These are phyloP conservation scores for Fragum whitleyi DNA, from an alignment of 2,888 invertebrate species.

Conservation along the genomic window DNA sequence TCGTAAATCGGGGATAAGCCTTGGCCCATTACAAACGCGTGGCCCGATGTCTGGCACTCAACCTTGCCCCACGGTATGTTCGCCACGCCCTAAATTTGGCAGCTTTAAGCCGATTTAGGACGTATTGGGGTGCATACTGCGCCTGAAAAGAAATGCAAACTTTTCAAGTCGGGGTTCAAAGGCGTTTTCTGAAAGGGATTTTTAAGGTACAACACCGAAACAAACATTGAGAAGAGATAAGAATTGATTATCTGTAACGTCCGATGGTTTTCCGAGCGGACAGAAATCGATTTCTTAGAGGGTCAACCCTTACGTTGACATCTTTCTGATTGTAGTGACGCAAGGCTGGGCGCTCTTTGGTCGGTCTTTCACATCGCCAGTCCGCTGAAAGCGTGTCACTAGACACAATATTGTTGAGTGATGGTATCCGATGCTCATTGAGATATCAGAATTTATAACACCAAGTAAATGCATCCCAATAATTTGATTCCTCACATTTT, in stretches of 20 bases:
- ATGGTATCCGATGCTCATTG: neutral
- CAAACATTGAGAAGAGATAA: neutral
- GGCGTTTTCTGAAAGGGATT: neutral
- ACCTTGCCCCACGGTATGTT: neutral
- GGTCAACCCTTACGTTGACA: constrained; percentile 2
- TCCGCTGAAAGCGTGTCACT: no score
- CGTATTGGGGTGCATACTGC: constrained; percentile 7
- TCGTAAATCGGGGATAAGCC: constrained; percentile 4
- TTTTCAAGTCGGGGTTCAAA: neutral
- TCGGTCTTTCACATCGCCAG: constrained; percentile 8
- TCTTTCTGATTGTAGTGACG: neutral
- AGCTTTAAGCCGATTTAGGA: constrained; percentile 10
- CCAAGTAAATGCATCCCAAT: constrained; percentile 9
- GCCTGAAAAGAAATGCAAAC: neutral
- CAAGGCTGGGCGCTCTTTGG: constrained; percentile 4
- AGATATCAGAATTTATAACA: neutral
- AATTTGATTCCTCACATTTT: constrained; percentile 8
- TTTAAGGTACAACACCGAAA: neutral
- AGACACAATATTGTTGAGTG: neutral
- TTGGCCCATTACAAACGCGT: constrained; percentile 19
- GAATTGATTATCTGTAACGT: constrained; percentile 17
- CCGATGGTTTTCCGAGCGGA: constrained; percentile 13
- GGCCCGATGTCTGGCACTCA: neutral
- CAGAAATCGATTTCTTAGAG: neutral
- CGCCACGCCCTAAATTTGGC: neutral